Evolutionary conservation across 1,140 invertebrate species (phyloP).

Genomic region (Chrysopa pallens): DNA sequence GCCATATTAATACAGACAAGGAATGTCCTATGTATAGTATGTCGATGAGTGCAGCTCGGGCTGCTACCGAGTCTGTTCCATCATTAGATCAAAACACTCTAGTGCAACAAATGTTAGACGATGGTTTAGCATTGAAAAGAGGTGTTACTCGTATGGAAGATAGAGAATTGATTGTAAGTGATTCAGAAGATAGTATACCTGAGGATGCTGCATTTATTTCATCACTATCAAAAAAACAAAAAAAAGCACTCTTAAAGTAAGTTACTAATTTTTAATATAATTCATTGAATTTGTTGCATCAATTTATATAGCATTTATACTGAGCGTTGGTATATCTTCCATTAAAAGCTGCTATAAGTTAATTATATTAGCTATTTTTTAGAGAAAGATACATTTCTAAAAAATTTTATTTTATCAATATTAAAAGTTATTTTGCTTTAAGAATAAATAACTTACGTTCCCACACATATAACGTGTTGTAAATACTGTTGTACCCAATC

Average conservation of each 20-base stretch:
- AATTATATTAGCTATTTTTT: no score
- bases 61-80: constrained; percentile 34
- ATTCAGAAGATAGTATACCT: constrained; percentile 39
- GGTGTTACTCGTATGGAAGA: constrained; percentile 26
- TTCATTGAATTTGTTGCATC: no score
- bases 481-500: no score
- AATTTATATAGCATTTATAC: no score
- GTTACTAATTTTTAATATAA: no score
- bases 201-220: constrained; percentile 62
- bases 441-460: no score
- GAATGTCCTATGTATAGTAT: constrained; percentile 88
- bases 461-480: no score
- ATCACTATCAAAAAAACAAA: constrained; percentile 70
- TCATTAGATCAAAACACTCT: constrained; percentile 50
- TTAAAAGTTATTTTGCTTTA: no score
- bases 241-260: constrained; percentile 75
- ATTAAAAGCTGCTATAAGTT: no score
- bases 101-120: constrained; percentile 80
- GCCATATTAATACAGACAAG: constrained; percentile 95
- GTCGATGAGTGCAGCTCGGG: constrained; percentile 43
- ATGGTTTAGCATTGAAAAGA: constrained; percentile 78
- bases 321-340: no score
- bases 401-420: no score
- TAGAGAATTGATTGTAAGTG: constrained; percentile 24
- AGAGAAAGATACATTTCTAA: no score